Evolutionary conservation across 2,888 invertebrate species (phyloP).

Genomic region (Apoda limacodes): DNA sequence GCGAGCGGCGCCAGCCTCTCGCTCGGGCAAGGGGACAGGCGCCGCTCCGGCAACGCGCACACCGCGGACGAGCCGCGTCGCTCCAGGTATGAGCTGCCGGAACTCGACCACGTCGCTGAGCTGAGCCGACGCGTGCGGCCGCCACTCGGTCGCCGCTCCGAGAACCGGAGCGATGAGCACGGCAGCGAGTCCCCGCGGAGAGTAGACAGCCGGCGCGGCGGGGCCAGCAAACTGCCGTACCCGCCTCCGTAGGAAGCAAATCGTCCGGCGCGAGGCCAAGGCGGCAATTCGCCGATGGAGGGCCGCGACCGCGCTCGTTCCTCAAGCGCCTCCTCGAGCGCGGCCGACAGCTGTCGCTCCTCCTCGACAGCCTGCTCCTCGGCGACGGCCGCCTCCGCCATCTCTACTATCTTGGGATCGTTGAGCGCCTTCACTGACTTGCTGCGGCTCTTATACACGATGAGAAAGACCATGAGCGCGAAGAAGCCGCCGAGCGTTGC

Average conservation of each 20-base stretch:
- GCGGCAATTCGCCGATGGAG: conserved; percentile 77
- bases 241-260: conserved; percentile 68
- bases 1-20: conserved; percentile 80
- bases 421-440: conserved; percentile 80
- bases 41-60: conserved; percentile 81
- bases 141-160: conserved; percentile 60
- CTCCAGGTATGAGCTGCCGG: conserved; percentile 86
- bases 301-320: conserved; percentile 64
- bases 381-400: conserved; percentile 81
- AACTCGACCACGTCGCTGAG: conserved; percentile 87
- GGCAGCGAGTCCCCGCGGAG: conserved; percentile 72
- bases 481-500: conserved; percentile 93
- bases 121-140: conserved; percentile 75
- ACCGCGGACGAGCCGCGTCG: conserved; percentile 84
- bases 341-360: conserved; percentile 80
- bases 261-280: conserved; percentile 52
- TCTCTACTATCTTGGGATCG: conserved; percentile 84
- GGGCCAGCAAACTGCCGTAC: conserved; percentile 79
- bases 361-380: conserved; percentile 76
- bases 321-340: conserved; percentile 73
- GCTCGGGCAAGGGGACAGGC: conserved; percentile 80
- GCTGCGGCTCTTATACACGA: conserved; percentile 90
- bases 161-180: conserved; percentile 66
- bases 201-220: conserved; percentile 73
- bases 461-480: conserved; percentile 89